Conservation (phyloP, 2,888 invertebrate genomes). For the Aradus depressus region DNA sequence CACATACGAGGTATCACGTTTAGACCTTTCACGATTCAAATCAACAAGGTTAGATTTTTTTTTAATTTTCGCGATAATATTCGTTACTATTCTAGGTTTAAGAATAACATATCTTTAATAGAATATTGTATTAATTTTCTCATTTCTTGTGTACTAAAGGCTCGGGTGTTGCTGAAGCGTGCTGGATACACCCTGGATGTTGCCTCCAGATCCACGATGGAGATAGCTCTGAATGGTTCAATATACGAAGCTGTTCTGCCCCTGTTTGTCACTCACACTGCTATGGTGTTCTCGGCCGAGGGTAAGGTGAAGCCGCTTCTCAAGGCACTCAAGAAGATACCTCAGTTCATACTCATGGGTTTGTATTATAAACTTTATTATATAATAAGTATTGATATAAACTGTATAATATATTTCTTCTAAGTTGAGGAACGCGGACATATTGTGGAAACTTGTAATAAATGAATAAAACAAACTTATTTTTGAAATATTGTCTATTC, state of each 20-base stretch:
- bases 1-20: too few relatives aligned
- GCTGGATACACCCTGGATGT: slow-evolving; percentile 56
- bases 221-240: slow-evolving; percentile 53
- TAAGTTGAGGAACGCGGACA: not conserved
- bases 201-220: slow-evolving; percentile 54
- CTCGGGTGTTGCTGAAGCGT: slow-evolving; percentile 42
- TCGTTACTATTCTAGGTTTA: not conserved
- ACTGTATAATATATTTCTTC: not conserved
- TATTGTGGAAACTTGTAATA: too few relatives aligned
- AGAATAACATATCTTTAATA: not conserved
- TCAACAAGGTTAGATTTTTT: too few relatives aligned
- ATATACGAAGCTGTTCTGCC: slow-evolving; percentile 54
- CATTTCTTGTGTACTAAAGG: too few relatives aligned
- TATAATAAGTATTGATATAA: not conserved
- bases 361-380: slow-evolving; percentile 31
- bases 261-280: slow-evolving; percentile 52
- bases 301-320: slow-evolving; percentile 49
- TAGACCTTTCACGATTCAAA: too few relatives aligned
- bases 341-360: slow-evolving; percentile 60
- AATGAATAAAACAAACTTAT: too few relatives aligned
- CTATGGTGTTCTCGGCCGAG: slow-evolving; percentile 59
- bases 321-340: slow-evolving; percentile 56
- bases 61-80: not conserved
- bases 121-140: slow-evolving; percentile 11
- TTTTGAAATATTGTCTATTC: too few relatives aligned